Evolutionary conservation across 2,888 invertebrate genomes (phyloP), one percentile per base, ranked within the genome.

Genomic region (Meiosimyza platycephala): DNA sequence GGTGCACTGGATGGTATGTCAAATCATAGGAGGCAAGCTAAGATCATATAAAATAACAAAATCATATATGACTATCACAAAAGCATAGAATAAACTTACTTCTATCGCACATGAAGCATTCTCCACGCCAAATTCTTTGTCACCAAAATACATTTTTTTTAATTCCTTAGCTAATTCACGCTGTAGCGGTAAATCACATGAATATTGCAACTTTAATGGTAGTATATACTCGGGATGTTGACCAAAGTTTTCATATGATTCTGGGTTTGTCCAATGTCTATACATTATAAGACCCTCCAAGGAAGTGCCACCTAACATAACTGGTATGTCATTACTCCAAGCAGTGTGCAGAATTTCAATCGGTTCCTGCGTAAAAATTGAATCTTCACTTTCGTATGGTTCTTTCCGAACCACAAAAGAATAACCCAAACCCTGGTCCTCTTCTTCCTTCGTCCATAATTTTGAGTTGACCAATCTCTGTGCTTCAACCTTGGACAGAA

Each of bases 271-370:
- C 6, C 9, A 40, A 40, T 40, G 40, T 40, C 9, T 40, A 73
- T 40, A 40, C 40, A 7, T 7, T 40, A 6, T 72, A 51, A 4
- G 52, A 22, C 80, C 82, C 66, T 86, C 86, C 7, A 74, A 77
- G 9, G 85, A 83, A 50, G 78, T 83, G n/a, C 73, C 78, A 2
- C 86, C 86, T 54, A 85, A 60, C 47, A 86, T 79, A 5, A 86
- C 22, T 0, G 86, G 86, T 22, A 86, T 79, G 1, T 76, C 75
- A 59, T 83, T 83, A 50, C 83, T 80, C 86, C 86, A 86, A 0
- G 84, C 75, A 1, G 67, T 80, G 12, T 77, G 78, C 55, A 81
- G 78, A 73, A 85, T 75, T n/a, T 78, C 73, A 13, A 76, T 65
- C 0, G 85, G 85, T 28, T 81, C 77, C 9, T 78, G 77, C 2